These are phyloP conservation scores for Digitonthophagus gazella DNA, from an alignment of 2,888 invertebrate species.

Conservation along the genomic window DNA sequence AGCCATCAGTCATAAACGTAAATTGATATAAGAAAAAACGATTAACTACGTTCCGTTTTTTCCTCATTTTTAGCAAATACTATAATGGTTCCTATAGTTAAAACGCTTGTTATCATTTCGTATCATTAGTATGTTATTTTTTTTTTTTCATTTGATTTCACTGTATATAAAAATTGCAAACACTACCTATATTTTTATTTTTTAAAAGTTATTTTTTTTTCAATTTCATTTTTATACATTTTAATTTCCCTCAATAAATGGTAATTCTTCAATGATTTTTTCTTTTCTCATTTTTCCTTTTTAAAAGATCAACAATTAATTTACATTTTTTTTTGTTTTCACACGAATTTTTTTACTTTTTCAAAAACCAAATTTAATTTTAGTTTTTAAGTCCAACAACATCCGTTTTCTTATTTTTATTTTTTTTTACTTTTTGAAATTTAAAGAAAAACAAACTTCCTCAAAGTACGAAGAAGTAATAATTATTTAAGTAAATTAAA, in stretches of 20 bases:
- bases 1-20: neutral
- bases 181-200: conserved; percentile 17
- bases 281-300: too few relatives aligned
- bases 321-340: neutral
- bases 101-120: conserved; percentile 19
- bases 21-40: neutral
- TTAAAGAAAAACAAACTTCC: neutral
- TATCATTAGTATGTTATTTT: too few relatives aligned
- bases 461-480: conserved; percentile 6
- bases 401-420: neutral
- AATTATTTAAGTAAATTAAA: conserved; percentile 18
- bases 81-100: conserved; percentile 14
- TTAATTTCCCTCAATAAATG: too few relatives aligned
- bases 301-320: neutral
- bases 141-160: too few relatives aligned
- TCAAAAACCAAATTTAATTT: neutral
- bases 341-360: neutral
- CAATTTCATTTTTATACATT: too few relatives aligned
- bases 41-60: neutral
- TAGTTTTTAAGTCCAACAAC: neutral
- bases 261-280: neutral
- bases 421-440: neutral
- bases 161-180: conserved; percentile 28
- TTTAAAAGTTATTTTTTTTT: conserved; percentile 1
- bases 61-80: neutral